Evolutionary conservation across 2,888 invertebrate genomes (phyloP).

Genomic region (Torymus auratus): DNA sequence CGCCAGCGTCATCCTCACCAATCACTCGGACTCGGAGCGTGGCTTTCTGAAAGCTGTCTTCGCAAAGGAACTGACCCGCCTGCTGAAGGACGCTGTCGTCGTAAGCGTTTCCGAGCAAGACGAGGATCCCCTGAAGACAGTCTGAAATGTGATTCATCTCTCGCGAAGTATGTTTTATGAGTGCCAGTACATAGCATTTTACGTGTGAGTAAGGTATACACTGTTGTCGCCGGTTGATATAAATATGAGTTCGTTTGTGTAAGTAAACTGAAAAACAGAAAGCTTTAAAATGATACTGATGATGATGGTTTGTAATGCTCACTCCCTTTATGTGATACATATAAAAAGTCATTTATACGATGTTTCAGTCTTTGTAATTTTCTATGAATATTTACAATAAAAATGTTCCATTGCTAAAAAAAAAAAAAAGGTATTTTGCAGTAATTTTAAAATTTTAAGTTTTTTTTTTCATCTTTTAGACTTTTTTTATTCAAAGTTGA

Average conservation of each 20-base stretch:
- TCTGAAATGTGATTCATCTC: conserved; percentile 75
- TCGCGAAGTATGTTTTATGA: too few species aligned
- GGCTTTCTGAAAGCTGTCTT: conserved; percentile 86
- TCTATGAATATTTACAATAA: background rate
- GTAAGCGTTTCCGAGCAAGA: conserved; percentile 86
- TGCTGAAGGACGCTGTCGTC: conserved; percentile 78
- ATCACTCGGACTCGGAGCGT: conserved; percentile 96
- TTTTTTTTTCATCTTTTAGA: too few species aligned
- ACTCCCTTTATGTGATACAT: background rate
- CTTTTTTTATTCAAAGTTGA: too few species aligned
- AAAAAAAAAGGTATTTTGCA: background rate
- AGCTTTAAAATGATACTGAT: background rate
- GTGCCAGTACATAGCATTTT: conserved; percentile 33
- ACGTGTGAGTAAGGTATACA: background rate
- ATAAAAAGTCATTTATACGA: background rate
- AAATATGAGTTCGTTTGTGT: background rate
- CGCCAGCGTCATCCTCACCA: conserved; percentile 89
- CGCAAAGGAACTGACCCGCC: conserved; percentile 74
- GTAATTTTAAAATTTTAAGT: too few species aligned
- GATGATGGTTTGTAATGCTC: too few species aligned
- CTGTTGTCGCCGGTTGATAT: background rate
- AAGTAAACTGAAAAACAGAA: background rate
- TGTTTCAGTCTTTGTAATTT: background rate
- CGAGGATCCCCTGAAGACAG: conserved; percentile 86
- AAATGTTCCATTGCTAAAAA: background rate